Evolutionary conservation across 2,888 invertebrate species (phyloP), one percentile per base, ranked within the genome.

Genomic region (Rotaria sp.): DNA sequence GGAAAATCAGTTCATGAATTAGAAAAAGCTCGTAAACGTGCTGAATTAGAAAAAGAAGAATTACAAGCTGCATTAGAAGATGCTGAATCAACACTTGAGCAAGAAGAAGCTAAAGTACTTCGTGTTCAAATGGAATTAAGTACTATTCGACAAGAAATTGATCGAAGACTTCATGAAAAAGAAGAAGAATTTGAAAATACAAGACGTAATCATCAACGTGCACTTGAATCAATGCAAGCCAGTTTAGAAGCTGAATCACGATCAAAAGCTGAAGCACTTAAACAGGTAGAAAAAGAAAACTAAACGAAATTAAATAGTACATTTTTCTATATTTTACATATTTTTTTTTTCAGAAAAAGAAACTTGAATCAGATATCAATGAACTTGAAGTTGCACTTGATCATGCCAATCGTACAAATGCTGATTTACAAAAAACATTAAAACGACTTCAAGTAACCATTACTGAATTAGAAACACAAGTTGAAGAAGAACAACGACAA

Each of bases 181-280:
- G 99, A 99, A 91, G 99, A 99, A 91, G 99, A 99, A 93, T 99
- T 99, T 94, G 98, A 99, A 92, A 98, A 97, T 93, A 99, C 99
- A 86, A 95, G 98, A 93, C 98, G 97, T 94, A 99, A 98, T 93
- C 98, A 99, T 94, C 97, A 98, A 93, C 95, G 98, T 89, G 97
- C 98, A 88, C 94, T 99, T 92, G 99, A 99, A 93, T 97, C 97
- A 91, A 98, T 98, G 97, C 98, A 99, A 93, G 97, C 98, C 91
- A 96, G 96, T 91, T 94, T 99, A 92, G 98, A 99, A 93, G 97
- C 97, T 91, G 99, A 99, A 93, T 95, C 97, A 92, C 97, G 97
- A 94, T 98, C 97, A 91, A 98, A 97, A 93, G 96, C 96, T 94
- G 99, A 99, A 94, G 97, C 98, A 89, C 94, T 98, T 90, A 95